Evolutionary conservation across 2,888 invertebrate species (phyloP), one percentile per base, ranked within the genome.

Genomic region (Zaprionus obscuricornis): DNA sequence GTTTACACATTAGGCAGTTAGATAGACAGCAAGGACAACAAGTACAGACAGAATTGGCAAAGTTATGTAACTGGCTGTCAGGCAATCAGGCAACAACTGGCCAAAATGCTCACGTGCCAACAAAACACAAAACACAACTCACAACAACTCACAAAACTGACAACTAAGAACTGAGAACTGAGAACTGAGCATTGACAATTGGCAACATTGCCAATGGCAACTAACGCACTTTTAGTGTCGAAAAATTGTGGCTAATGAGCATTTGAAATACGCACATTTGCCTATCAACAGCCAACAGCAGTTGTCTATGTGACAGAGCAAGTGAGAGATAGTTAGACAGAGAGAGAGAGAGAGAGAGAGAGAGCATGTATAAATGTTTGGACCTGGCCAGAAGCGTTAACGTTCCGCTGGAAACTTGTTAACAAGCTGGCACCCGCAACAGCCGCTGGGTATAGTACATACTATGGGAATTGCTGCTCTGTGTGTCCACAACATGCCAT

Each of bases 211-310:
- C 77, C 77, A 66, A 58, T 67, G 67, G 75, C 83, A 82, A 75
- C 79, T 66, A 66, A 73, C 71, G 58, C 60, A 59, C 47, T 64
- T 60, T 64, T 67, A 70, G 73, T 75, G 83, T 67, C 59, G 54
- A 63, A 78, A 79, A 70, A 72, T 60, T 68, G 65, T 60, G 74
- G 66, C 83, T 82, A 82, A 85, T 85, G 82, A 82, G 77, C 79
- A 82, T 82, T 79, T 72, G 68, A 69, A 82, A 71, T 72, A 69
- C 82, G 66, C 81, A 77, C 72, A 81, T 77, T 77, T 72, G 62
- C 58, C 77, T 74, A 76, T 79, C 65, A 56, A 26, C 17, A 16
- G 40, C 3, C 33, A 6, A 57, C 6, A 47, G 26, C 17, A n/a
- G n/a, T n/a, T n/a, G 11, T 3, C n/a, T n/a, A n/a, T n/a, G n/a